Conservation (phyloP, 1,140 invertebrate species). For the Zaprionus kolodkinae region DNA sequence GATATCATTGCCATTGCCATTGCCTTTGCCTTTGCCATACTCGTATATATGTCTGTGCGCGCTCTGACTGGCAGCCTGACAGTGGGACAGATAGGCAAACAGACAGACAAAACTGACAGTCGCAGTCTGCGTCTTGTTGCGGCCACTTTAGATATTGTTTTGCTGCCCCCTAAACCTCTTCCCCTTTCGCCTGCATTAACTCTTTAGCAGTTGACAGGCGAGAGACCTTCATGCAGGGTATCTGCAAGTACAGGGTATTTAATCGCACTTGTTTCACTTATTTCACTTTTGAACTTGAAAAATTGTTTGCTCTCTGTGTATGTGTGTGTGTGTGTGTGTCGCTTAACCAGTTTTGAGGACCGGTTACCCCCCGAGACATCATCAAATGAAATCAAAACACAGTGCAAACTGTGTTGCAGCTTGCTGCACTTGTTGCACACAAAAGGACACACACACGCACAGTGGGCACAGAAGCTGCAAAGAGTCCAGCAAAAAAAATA, state of each 20-base stretch:
- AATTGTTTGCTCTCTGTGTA: neutral
- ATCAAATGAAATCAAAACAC: constrained; percentile 31
- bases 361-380: constrained; percentile 12
- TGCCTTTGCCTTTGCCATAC: constrained; percentile 3
- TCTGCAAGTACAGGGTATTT: constrained; percentile 11
- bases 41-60: constrained; percentile 43
- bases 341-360: constrained; percentile 41
- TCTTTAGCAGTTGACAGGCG: constrained; percentile 75
- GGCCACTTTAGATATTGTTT: constrained; percentile 37
- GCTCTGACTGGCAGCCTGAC: constrained; percentile 28
- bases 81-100: constrained; percentile 21
- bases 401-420: constrained; percentile 4
- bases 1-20: constrained; percentile 49
- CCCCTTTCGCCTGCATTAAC: constrained; percentile 51
- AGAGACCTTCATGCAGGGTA: constrained; percentile 63
- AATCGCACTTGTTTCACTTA: constrained; percentile 44
- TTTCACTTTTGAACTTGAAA: constrained; percentile 49
- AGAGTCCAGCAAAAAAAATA: constrained; percentile 20
- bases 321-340: neutral
- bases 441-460: constrained; percentile 16
- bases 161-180: constrained; percentile 21
- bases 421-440: constrained; percentile 28
- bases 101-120: constrained; percentile 26
- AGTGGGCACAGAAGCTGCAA: neutral
- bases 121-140: constrained; percentile 42